Conservation (phyloP, 2,888 invertebrate genomes). For the Orthosia cruda region DNA sequence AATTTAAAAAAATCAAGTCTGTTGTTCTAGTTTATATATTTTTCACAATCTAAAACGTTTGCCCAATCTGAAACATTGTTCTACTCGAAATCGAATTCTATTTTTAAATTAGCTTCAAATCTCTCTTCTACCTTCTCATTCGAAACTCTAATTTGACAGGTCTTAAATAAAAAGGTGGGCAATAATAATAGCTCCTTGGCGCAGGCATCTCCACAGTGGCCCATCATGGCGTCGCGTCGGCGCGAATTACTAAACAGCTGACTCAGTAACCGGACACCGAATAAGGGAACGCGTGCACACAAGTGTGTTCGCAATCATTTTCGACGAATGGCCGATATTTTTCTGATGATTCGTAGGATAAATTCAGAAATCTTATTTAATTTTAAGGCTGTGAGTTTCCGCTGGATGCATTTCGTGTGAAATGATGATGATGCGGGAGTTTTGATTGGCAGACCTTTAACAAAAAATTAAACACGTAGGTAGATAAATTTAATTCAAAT, state of each 20-base stretch:
- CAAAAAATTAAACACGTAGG: too few species aligned
- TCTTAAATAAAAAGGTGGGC: neutral
- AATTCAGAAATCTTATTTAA: neutral
- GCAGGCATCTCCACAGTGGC: neutral
- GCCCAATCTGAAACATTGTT: too few species aligned
- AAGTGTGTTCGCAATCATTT: conserved; percentile 26
- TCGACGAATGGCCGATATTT: neutral
- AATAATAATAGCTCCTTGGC: conserved; percentile 15
- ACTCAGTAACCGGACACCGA: conserved; percentile 53
- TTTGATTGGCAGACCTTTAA: too few species aligned
- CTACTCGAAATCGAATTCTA: too few species aligned
- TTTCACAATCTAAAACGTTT: too few species aligned
- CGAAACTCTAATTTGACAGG: neutral
- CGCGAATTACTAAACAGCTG: conserved; percentile 47
- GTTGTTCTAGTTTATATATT: too few species aligned
- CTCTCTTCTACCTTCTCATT: neutral
- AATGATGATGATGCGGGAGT: too few species aligned
- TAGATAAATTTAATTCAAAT: too few species aligned
- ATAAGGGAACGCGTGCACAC: conserved; percentile 18
- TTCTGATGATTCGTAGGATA: neutral
- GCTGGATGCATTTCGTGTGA: too few species aligned
- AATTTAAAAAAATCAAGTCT: too few species aligned
- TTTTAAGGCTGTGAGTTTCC: too few species aligned
- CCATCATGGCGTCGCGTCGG: conserved; percentile 10
- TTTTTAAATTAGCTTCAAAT: neutral